phyloP scores from a whole-genome alignment of 2,113 vertebrate genomes.

The Ammodytes dubius region DNA sequence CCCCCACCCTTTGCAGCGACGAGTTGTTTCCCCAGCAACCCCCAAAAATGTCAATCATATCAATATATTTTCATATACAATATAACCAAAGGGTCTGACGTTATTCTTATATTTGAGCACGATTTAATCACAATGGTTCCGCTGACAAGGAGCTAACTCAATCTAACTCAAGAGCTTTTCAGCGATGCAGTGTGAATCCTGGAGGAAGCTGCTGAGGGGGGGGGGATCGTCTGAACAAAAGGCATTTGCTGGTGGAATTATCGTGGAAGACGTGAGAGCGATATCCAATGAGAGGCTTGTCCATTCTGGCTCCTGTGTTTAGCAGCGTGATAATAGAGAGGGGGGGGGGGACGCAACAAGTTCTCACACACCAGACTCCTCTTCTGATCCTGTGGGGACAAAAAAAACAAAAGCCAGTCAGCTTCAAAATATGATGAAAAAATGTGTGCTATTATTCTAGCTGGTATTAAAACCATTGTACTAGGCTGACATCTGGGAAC shows the following conservation, averaged over 20 bases:
- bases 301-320: slow-evolving; percentile 82
- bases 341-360: slow-evolving; percentile 80
- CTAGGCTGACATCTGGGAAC: background rate
- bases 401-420: slow-evolving; percentile 57
- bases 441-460: background rate
- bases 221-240: slow-evolving; percentile 57
- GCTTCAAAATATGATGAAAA: background rate
- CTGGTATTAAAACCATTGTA: slow-evolving; percentile 4
- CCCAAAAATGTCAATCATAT: slow-evolving; percentile 40
- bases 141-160: background rate
- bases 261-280: slow-evolving; percentile 72
- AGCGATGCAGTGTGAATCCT: slow-evolving; percentile 60
- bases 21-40: slow-evolving; percentile 48
- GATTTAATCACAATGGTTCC: slow-evolving; percentile 24
- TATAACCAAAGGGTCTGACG: slow-evolving; percentile 15
- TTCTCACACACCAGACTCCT: slow-evolving; percentile 91
- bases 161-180: slow-evolving; percentile 6
- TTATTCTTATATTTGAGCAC: slow-evolving; percentile 6
- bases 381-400: slow-evolving; percentile 89
- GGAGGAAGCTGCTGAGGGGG: slow-evolving; percentile 47
- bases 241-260: slow-evolving; percentile 81
- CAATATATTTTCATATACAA: slow-evolving; percentile 23
- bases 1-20: background rate
- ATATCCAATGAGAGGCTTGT: slow-evolving; percentile 71
- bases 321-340: slow-evolving; percentile 71